Evolutionary conservation across 1,140 invertebrate genomes (phyloP), one percentile per base, ranked within the genome.

Genomic region (Drosophila varians): DNA sequence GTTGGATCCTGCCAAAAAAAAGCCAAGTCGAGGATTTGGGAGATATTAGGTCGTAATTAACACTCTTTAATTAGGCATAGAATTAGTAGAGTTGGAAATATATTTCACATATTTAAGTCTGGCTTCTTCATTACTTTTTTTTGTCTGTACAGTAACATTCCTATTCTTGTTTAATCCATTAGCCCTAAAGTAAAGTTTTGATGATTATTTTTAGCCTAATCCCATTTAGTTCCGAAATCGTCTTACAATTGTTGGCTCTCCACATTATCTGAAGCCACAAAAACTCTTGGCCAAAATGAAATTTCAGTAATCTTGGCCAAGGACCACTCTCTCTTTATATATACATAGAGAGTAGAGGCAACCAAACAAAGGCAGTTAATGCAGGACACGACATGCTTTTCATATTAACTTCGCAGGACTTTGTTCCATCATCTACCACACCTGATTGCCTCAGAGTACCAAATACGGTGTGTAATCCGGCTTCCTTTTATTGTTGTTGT

Each of bases 381-480:
- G 42, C n/a, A 19, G 7, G 38, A 57, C 18, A 61, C 36, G 36
- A 12, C 57, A 34, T 2, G 19, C 12, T 45, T 1, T 16, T 26
- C 19, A 61, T 47, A 61, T 64, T 61, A 64, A 48, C 23, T 40
- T 36, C 14, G 38, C 3, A 16, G 16, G 38, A 42, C 16, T 18
- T 42, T 16, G 14, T 14, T 16, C 16, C 38, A 19, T 42, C 38
- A 9, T 11, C 11, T 11, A 11, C 5, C 16, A 19, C 60, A 64
- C 60, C 56, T 64, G 55, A 28, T 26, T 46, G 42, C 28, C 40
- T 31, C 9, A 11, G 9, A 31, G 34, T 1, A 18, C 42, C 28
- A 38, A 64, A 38, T 21, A 26, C 60, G 14, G 1, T 4, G 1
- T 4, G 21, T 47, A 61, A 48, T 61, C 42, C 42, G 14, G 53